A percentile compares a stretch with the other conserved stretches of the same genome.
phyloP scores from a whole-genome alignment of 2,888 invertebrate species.

The Polydrusus pterygomalis region DNA sequence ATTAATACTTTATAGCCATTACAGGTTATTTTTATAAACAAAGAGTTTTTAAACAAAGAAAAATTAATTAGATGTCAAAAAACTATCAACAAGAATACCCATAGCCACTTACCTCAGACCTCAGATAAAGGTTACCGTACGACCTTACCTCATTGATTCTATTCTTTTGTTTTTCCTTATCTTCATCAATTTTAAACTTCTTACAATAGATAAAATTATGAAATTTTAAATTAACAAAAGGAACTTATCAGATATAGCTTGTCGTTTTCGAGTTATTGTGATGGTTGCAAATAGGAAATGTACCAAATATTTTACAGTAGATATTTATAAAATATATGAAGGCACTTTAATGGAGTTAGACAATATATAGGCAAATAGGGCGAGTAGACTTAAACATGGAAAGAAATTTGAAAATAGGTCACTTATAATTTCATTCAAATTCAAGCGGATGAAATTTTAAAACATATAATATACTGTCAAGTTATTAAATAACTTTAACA shows the following conservation, averaged over 20 bases:
- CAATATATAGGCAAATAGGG: too few species aligned
- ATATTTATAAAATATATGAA: too few species aligned
- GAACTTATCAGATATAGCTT: background rate
- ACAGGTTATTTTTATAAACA: too few species aligned
- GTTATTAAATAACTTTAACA: too few species aligned
- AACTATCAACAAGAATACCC: background rate
- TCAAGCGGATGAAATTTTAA: too few species aligned
- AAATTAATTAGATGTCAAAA: background rate
- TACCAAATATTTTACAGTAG: background rate
- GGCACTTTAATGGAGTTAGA: too few species aligned
- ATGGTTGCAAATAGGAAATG: background rate
- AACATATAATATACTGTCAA: too few species aligned
- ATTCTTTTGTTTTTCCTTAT: slow-evolving; percentile 6
- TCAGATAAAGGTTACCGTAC: background rate
- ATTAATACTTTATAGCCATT: too few species aligned
- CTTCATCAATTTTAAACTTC: background rate
- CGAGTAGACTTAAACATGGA: too few species aligned
- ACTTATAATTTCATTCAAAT: too few species aligned
- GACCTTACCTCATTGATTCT: background rate
- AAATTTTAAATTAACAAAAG: slow-evolving; percentile 2
- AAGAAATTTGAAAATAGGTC: too few species aligned
- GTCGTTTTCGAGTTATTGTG: background rate
- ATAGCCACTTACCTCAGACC: background rate
- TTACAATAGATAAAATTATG: background rate
- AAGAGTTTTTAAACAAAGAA: background rate